Evolutionary conservation across 2,113 vertebrate genomes (phyloP).

Genomic region (Syrrhaptes paradoxus): DNA sequence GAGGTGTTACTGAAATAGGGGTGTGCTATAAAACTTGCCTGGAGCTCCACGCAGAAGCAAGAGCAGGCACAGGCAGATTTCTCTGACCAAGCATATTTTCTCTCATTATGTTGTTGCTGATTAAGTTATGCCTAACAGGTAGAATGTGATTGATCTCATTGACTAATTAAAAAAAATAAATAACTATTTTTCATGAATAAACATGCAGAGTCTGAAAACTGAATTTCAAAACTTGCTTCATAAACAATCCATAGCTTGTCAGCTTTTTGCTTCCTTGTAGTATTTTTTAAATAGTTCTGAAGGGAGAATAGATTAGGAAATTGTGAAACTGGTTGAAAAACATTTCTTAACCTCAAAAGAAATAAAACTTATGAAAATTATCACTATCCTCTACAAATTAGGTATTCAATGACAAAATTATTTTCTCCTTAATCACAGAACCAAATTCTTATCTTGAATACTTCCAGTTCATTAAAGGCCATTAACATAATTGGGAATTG

Average conservation of each 20-base stretch:
- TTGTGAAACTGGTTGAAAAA: background rate
- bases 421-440: constrained; percentile 37
- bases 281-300: background rate
- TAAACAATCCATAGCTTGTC: background rate
- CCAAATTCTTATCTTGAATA: background rate
- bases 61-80: background rate
- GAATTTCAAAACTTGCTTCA: background rate
- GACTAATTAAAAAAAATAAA: background rate
- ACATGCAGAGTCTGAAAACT: background rate
- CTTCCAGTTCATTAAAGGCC: background rate
- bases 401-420: background rate
- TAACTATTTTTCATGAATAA: background rate
- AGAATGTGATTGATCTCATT: background rate
- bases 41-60: background rate
- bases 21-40: background rate
- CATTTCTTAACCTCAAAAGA: background rate
- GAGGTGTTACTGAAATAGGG: background rate
- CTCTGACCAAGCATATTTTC: background rate
- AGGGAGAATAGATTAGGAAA: background rate
- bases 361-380: background rate
- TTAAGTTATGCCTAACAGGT: constrained; percentile 11
- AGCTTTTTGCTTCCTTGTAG: background rate
- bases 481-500: constrained; percentile 16
- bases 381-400: background rate
- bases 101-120: background rate